Evolutionary conservation across 2,113 vertebrate genomes (phyloP).

Genomic region (Taxidea taxus): DNA sequence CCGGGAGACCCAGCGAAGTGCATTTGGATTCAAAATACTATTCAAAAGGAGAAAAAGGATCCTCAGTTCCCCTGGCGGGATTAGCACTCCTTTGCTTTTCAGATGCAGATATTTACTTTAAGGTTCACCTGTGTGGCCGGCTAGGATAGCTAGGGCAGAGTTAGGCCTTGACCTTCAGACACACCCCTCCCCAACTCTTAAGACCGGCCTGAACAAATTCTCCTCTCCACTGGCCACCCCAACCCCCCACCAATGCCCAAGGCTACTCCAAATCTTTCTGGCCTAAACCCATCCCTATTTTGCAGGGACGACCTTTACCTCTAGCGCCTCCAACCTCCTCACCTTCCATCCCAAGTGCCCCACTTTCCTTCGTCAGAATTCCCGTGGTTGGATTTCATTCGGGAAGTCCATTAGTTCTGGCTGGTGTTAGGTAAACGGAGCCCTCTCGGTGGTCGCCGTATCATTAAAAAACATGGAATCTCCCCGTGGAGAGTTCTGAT

Average conservation of each 20-base stretch:
- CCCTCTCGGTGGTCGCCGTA: not conserved
- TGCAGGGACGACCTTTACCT: not conserved
- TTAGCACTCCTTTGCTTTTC: not conserved
- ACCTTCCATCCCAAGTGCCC: not conserved
- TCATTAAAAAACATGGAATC: no score
- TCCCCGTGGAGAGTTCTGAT: not conserved
- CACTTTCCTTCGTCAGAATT: not conserved
- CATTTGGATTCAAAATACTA: not conserved
- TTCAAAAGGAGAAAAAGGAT: not conserved
- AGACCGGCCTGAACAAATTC: not conserved
- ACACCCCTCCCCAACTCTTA: not conserved
- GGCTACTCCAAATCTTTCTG: no score
- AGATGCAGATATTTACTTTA: not conserved
- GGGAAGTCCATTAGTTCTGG: not conserved
- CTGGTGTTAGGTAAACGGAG: accelerated
- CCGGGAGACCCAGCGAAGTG: not conserved
- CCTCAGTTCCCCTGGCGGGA: no score
- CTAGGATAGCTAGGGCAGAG: not conserved
- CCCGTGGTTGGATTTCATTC: not conserved
- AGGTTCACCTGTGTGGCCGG: not conserved
- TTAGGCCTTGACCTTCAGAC: not conserved
- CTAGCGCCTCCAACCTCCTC: not conserved
- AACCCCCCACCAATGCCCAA: no score
- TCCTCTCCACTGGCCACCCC: not conserved
- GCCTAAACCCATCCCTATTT: not conserved